Base-by-base conservation (phyloP, 2,113 vertebrate genomes). In the Tor tambroides region DNA sequence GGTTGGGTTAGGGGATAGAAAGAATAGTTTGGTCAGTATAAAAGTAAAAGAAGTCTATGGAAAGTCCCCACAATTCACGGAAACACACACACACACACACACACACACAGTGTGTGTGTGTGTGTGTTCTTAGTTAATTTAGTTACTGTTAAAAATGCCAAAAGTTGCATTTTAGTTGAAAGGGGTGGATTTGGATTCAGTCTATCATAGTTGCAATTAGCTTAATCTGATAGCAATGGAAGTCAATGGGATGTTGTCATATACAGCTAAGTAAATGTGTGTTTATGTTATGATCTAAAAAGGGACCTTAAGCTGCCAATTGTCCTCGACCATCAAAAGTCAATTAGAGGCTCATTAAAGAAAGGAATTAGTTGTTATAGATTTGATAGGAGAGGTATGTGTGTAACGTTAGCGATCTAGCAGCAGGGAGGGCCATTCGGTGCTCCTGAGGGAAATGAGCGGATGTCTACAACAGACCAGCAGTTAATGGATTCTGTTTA, bases 401-500 rank as follows among this genome's bases (percentile, higher is more conserved):
- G 87, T 77, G 46, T 86, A 46, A 86, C 71, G 89, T 91, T 93
- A 88, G 0, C 54, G 26, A 93, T 92, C 93, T 94, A 94, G 93
- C 93, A 89, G 91, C 54, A 30, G 83, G 88, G 61, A 85, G 79
- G 67, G 32, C 63, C 83, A 72, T 67, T n/a, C 72, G 41, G 19
- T 1, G 3, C 65, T 78, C 85, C 85, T 41, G 32, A 74, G 88
- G 88, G 88, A 89, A 89, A 85, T 89, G 88, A 87, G 83, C 72
- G 2, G 87, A 89, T 80, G 87, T 88, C 91, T 90, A 86, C 85
- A 86, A 86, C 92, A 91, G 93, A 87, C 91, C 91, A 87, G 86
- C 69, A 86, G 80, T 89, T 96, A 95, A 95, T 94, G 93, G 93
- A 91, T 94, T 94, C 92, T 94, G 93, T 94, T 95, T 93, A 93